phyloP scores from a whole-genome alignment of 2,113 vertebrate species.

The Osmerus eperlanus region DNA sequence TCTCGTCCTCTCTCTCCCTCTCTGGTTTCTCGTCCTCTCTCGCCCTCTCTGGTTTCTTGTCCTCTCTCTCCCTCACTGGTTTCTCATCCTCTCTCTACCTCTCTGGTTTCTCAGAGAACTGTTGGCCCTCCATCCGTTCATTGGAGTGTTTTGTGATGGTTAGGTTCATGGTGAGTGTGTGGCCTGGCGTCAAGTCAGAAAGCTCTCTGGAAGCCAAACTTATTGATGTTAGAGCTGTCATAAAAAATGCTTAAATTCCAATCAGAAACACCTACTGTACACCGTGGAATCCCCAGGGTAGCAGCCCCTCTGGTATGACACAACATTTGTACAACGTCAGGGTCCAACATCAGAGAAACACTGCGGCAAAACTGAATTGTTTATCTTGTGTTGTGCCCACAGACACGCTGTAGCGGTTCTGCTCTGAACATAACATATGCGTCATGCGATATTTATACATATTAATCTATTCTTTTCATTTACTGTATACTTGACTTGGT shows the following conservation, averaged over 20 bases:
- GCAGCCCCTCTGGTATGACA: neutral
- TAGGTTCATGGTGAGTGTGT: slow-evolving; percentile 27
- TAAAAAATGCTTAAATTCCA: too few species aligned
- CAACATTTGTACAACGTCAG: neutral
- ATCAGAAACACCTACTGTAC: too few species aligned
- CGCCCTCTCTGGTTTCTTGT: neutral
- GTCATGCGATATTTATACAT: slow-evolving; percentile 36
- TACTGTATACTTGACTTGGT: neutral
- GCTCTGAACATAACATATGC: slow-evolving; percentile 18
- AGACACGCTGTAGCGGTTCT: too few species aligned
- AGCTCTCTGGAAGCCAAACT: slow-evolving; percentile 14
- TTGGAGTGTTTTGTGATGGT: slow-evolving; percentile 18
- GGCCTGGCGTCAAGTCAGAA: slow-evolving; percentile 2
- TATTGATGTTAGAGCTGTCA: slow-evolving; percentile 14
- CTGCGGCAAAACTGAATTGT: neutral
- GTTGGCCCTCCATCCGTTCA: slow-evolving; percentile 36
- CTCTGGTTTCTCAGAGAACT: neutral
- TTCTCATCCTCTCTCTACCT: neutral
- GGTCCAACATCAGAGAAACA: slow-evolving; percentile 4
- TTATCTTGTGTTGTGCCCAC: too few species aligned
- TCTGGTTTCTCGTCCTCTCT: neutral
- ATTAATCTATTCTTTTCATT: neutral
- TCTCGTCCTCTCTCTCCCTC: neutral
- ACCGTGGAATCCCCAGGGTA: neutral
- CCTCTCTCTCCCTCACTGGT: neutral